These are phyloP conservation scores for Agraylea sexmaculata DNA, from an alignment of 1,140 invertebrate genomes.

Conservation along the genomic window DNA sequence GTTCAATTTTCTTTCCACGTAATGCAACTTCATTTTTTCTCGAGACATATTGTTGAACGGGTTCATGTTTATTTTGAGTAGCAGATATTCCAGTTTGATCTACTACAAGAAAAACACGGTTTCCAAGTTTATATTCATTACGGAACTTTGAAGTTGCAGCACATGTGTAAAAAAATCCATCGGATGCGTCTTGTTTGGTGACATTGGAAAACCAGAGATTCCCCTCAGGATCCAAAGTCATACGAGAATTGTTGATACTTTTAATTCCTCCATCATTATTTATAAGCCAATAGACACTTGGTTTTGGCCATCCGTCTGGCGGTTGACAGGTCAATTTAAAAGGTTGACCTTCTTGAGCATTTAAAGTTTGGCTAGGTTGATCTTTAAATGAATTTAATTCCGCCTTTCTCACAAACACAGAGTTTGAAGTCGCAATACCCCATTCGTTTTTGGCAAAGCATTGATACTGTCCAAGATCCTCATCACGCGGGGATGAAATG, in stretches of 20 bases:
- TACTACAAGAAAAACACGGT: slow-evolving; percentile 67
- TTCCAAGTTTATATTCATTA: slow-evolving; percentile 85
- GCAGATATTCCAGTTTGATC: slow-evolving; percentile 61
- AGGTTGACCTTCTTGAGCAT: slow-evolving; percentile 75
- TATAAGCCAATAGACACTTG: slow-evolving; percentile 86
- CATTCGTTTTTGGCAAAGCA: slow-evolving; percentile 94
- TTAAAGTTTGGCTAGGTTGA: slow-evolving; percentile 44
- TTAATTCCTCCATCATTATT: slow-evolving; percentile 66
- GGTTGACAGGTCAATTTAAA: slow-evolving; percentile 79
- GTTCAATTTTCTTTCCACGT: slow-evolving; percentile 65
- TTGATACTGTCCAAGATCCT: slow-evolving; percentile 93
- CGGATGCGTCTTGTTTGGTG: slow-evolving; percentile 67
- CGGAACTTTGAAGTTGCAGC: slow-evolving; percentile 77
- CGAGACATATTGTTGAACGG: slow-evolving; percentile 69
- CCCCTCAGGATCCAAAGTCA: slow-evolving; percentile 89
- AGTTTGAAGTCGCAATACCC: slow-evolving; percentile 88
- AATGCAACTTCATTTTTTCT: slow-evolving; percentile 76
- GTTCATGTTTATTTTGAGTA: slow-evolving; percentile 63
- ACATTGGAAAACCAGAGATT: slow-evolving; percentile 92
- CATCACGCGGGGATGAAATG: slow-evolving; percentile 75
- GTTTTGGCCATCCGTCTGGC: slow-evolving; percentile 89
- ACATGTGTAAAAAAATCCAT: slow-evolving; percentile 78
- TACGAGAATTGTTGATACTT: slow-evolving; percentile 83
- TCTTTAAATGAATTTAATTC: slow-evolving; percentile 88
- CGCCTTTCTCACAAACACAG: slow-evolving; percentile 88